These are phyloP conservation scores for Notamacropus eugenii DNA, from an alignment of 2,797 vertebrate species.

Conservation along the genomic window DNA sequence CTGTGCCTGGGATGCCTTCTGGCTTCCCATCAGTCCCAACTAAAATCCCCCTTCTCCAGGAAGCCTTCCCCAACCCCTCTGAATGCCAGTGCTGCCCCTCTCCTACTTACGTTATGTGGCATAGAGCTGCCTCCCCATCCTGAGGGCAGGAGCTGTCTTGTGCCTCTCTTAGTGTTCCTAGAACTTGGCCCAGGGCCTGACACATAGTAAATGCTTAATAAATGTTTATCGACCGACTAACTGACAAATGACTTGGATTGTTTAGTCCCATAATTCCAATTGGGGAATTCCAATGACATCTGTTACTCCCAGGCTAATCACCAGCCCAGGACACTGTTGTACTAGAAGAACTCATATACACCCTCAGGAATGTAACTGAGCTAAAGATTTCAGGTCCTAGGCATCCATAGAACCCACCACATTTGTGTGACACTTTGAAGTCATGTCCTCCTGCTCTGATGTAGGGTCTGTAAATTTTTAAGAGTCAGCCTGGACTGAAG, in stretches of 20 bases:
- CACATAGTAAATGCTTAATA: not conserved
- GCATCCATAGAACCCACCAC: not conserved
- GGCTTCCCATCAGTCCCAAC: too few relatives aligned
- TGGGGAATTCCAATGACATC: not conserved
- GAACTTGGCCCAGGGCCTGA: too few relatives aligned
- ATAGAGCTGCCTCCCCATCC: too few relatives aligned
- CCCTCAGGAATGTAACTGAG: accelerated
- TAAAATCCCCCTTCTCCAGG: too few relatives aligned
- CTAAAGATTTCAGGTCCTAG: not conserved
- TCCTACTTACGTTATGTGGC: too few relatives aligned
- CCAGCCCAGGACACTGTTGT: not conserved
- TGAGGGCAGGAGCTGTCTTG: not conserved
- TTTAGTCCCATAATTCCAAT: not conserved
- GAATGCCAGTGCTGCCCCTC: too few relatives aligned
- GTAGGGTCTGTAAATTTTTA: not conserved
- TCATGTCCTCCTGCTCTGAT: too few relatives aligned
- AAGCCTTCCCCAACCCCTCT: too few relatives aligned
- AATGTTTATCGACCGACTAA: not conserved
- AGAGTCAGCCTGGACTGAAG: not conserved
- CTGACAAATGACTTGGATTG: not conserved
- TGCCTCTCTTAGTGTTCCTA: not conserved
- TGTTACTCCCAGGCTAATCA: not conserved
- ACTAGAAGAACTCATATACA: not conserved
- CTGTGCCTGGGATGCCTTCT: too few relatives aligned
- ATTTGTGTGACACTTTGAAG: not conserved